Conservation (phyloP, 2,113 vertebrate species). For the Cephalopterus ornatus region DNA sequence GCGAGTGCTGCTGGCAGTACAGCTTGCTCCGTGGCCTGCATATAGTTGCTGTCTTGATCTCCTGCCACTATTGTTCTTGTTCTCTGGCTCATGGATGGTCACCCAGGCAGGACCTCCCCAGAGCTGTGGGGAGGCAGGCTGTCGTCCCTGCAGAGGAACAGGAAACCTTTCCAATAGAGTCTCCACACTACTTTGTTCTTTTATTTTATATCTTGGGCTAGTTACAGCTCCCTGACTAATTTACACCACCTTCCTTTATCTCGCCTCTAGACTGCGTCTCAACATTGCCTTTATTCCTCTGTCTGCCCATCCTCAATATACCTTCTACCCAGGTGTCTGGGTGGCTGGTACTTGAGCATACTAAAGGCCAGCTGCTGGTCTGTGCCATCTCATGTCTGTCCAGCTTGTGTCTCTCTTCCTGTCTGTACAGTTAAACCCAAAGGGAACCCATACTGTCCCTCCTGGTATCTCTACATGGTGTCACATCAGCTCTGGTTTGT, state of each 20-base stretch:
- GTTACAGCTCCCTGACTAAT: not conserved
- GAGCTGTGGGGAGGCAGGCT: not conserved
- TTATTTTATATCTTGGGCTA: not conserved
- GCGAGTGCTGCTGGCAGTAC: not conserved
- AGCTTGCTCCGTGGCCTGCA: not conserved
- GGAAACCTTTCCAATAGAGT: not conserved
- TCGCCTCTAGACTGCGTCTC: not conserved
- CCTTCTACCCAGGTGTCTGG: not conserved
- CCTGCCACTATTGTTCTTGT: slow-evolving; percentile 48
- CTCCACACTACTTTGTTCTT: not conserved
- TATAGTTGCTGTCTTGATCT: slow-evolving; percentile 24
- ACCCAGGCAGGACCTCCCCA: not conserved
- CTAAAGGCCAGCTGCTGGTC: not conserved
- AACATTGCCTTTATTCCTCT: not conserved
- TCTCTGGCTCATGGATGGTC: not conserved
- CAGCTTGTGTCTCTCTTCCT: not conserved
- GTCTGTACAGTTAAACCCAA: not conserved
- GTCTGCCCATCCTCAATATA: not conserved
- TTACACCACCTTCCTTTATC: not conserved
- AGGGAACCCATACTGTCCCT: not conserved
- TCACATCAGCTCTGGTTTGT: not conserved
- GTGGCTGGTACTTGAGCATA: not conserved
- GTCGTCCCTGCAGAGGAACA: not conserved
- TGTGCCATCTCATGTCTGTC: not conserved
- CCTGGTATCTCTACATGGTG: not conserved